phyloP scores from a whole-genome alignment of 2,888 invertebrate genomes.

The Caenorhabditis afra region DNA sequence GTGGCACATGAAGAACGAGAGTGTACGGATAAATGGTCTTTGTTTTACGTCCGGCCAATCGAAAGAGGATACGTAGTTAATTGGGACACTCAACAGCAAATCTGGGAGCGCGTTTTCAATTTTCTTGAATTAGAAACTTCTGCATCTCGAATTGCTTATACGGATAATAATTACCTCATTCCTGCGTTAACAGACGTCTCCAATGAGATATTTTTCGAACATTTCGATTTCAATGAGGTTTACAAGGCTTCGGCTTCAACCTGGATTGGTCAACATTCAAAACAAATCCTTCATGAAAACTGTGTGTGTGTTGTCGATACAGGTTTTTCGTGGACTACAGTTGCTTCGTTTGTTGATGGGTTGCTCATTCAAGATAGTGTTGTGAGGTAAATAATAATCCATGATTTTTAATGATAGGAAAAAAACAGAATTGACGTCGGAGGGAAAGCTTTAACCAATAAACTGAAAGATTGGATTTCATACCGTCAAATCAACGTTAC shows the following conservation, averaged over 20 bases:
- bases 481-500: conserved; percentile 92
- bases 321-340: conserved; percentile 95
- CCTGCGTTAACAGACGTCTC: conserved; percentile 92
- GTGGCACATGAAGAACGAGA: conserved; percentile 95
- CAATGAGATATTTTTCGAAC: conserved; percentile 97
- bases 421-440: conserved; percentile 88
- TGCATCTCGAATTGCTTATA: conserved; percentile 89
- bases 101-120: conserved; percentile 96
- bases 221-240: conserved; percentile 92
- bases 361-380: conserved; percentile 71
- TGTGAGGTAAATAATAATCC: conserved; percentile 81
- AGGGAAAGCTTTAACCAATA: conserved; percentile 96
- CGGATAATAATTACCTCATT: conserved; percentile 96
- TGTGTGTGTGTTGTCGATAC: conserved; percentile 91
- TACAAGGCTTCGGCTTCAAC: conserved; percentile 84
- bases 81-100: conserved; percentile 93
- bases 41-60: conserved; percentile 94
- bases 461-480: conserved; percentile 96
- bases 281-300: conserved; percentile 81
- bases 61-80: conserved; percentile 89
- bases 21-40: conserved; percentile 93
- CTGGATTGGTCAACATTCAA: conserved; percentile 85
- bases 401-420: too few relatives aligned
- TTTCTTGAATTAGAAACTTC: conserved; percentile 80
- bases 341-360: conserved; percentile 91